phyloP scores from a whole-genome alignment of 23 tunicate genomes.

The Trididemnum nubilum region DNA sequence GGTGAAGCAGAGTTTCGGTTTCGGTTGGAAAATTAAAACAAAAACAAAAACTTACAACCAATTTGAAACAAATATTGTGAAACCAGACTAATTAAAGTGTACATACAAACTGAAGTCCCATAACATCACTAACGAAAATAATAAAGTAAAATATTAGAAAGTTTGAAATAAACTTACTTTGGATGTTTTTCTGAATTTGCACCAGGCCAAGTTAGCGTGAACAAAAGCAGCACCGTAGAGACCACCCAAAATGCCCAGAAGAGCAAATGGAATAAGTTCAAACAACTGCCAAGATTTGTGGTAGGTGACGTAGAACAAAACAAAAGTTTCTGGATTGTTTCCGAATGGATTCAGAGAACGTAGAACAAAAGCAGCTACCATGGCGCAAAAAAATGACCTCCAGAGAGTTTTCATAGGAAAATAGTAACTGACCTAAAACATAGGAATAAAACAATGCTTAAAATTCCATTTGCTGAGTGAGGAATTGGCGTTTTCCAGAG shows the following conservation, averaged over 20 bases:
- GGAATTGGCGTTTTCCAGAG: too few species aligned
- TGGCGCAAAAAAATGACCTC: conserved; percentile 96
- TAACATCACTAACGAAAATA: too few species aligned
- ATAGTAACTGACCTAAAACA: conserved; percentile 74
- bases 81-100: too few species aligned
- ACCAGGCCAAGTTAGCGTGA: conserved; percentile 83
- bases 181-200: conserved; percentile 74
- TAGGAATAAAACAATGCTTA: too few species aligned
- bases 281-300: conserved; percentile 88
- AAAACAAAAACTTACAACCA: too few species aligned
- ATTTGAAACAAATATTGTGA: too few species aligned
- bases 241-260: conserved; percentile 92
- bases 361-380: conserved; percentile 92
- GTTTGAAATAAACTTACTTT: too few species aligned
- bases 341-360: conserved; percentile 98
- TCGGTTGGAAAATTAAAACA: too few species aligned
- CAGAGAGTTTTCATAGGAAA: conserved; percentile 96
- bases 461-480: too few species aligned
- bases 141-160: too few species aligned
- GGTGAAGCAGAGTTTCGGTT: too few species aligned
- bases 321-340: conserved; percentile 63
- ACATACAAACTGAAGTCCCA: too few species aligned
- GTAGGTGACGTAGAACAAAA: conserved; percentile 93
- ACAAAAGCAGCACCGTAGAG: conserved; percentile 91
- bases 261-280: conserved; percentile 83